A percentile compares a stretch with the other conserved stretches of the same genome.
Evolutionary conservation across 2,113 vertebrate genomes (phyloP).

Genomic region (Hydrochoerus hydrochaeris): DNA sequence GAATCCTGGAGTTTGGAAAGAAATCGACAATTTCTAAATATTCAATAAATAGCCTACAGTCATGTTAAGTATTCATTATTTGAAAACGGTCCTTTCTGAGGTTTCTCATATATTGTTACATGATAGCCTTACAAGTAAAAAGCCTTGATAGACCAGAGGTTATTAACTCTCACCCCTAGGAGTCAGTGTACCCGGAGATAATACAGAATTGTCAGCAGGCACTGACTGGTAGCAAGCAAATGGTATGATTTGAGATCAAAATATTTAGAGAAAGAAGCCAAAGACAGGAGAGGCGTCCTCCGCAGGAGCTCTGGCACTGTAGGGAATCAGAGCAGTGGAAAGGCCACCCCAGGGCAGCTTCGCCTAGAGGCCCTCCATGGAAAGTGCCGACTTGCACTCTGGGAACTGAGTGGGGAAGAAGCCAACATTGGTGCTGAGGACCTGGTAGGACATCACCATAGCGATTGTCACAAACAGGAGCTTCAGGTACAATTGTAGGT

Average conservation of each 20-base stretch:
- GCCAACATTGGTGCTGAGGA: not conserved
- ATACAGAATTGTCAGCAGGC: not conserved
- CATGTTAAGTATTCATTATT: not conserved
- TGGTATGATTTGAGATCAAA: not conserved
- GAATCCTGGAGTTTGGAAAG: not conserved
- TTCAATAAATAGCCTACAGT: too few relatives aligned
- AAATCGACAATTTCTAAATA: not conserved
- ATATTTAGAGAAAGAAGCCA: not conserved
- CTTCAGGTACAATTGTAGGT: not conserved
- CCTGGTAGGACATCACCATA: not conserved
- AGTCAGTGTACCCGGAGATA: not conserved
- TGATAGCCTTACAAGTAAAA: not conserved
- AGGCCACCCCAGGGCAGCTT: not conserved
- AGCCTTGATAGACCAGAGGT: not conserved
- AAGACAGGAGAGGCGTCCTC: not conserved
- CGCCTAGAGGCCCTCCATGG: not conserved
- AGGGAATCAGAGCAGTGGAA: not conserved
- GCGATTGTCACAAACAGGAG: not conserved
- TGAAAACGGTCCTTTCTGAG: not conserved
- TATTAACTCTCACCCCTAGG: not conserved
- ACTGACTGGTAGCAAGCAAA: not conserved
- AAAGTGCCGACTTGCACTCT: not conserved
- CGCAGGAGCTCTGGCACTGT: not conserved
- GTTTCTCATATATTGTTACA: not conserved
- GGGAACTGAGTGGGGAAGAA: not conserved